phyloP scores from a whole-genome alignment of 1,140 invertebrate genomes.

The Pentalonia nigronervosa region DNA sequence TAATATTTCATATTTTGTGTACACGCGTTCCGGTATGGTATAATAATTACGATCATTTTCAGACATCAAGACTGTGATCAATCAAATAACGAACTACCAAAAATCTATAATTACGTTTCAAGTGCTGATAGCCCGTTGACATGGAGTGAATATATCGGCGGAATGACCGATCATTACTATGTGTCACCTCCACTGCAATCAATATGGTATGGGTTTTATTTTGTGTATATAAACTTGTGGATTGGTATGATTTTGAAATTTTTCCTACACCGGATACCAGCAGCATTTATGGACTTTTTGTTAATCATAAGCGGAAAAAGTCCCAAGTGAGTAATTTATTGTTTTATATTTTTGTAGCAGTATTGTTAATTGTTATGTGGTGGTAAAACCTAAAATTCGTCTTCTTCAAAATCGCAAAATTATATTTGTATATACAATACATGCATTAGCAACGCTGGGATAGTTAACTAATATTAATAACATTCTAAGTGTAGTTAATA shows the following conservation, averaged over 20 bases:
- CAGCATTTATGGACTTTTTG: not conserved
- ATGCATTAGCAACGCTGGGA: too few relatives aligned
- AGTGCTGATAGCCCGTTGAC: not conserved
- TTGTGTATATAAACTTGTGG: not conserved
- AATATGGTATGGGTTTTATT: not conserved
- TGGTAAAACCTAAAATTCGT: too few relatives aligned
- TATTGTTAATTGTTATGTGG: too few relatives aligned
- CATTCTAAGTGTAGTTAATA: too few relatives aligned
- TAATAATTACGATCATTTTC: not conserved
- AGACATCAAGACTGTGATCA: not conserved
- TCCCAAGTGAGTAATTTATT: not conserved
- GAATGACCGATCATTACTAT: not conserved
- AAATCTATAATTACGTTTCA: slow-evolving; percentile 31
- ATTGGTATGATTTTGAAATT: not conserved
- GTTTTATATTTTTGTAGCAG: too few relatives aligned
- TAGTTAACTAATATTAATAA: too few relatives aligned
- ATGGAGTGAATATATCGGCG: not conserved
- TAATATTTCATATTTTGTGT: not conserved
- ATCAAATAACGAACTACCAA: not conserved
- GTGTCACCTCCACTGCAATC: not conserved
- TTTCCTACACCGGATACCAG: not conserved
- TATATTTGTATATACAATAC: too few relatives aligned
- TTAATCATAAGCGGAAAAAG: not conserved
- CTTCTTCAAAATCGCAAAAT: too few relatives aligned
- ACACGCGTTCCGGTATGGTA: not conserved